Evolutionary conservation across 2,797 vertebrate species (phyloP).

Genomic region (Novumbra hubbsi): DNA sequence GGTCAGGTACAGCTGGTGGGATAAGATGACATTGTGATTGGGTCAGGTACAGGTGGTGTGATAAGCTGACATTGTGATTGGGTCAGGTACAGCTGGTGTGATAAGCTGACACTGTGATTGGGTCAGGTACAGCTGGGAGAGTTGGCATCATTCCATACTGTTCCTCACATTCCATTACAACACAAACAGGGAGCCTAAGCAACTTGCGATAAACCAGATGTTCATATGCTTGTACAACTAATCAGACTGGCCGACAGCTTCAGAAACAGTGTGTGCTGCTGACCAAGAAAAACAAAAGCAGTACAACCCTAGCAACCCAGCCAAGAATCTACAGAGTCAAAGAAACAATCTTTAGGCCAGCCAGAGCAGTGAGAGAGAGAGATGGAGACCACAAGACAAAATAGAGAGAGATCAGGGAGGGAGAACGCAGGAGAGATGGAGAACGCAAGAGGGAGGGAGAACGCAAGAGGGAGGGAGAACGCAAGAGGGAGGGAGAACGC

Average conservation of each 20-base stretch:
- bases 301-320: background rate
- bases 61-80: too few species aligned
- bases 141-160: background rate
- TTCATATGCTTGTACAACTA: background rate
- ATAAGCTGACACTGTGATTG: background rate
- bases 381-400: background rate
- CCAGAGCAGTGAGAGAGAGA: background rate
- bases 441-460: background rate
- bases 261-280: background rate
- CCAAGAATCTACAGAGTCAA: background rate
- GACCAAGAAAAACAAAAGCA: background rate
- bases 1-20: background rate
- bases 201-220: background rate
- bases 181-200: background rate
- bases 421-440: too few species aligned
- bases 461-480: background rate
- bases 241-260: background rate
- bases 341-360: constrained; percentile 1
- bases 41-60: background rate
- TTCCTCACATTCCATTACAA: background rate
- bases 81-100: background rate
- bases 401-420: background rate
- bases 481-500: too few species aligned
- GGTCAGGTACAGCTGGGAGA: background rate
- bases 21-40: too few species aligned